Conservation (phyloP, 2,888 invertebrate species). For the Arge pagana region DNA sequence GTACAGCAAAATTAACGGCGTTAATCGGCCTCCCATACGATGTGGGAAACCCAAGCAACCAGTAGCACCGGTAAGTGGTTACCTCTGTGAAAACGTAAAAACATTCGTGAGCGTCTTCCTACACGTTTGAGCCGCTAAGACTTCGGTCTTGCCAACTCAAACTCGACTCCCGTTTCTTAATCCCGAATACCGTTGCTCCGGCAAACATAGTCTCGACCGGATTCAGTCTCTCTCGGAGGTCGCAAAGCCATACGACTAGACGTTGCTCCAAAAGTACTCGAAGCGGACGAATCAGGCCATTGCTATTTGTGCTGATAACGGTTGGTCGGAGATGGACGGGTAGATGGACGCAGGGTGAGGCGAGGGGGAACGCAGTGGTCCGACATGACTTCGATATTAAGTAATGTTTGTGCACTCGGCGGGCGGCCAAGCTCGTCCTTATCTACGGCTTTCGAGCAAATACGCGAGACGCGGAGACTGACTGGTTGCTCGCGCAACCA, state of each 20-base stretch:
- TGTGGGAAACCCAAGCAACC: slow-evolving; percentile 50
- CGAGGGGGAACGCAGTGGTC: slow-evolving; percentile 29
- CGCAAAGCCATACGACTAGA: too few relatives aligned
- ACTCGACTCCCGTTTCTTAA: too few relatives aligned
- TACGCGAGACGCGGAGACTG: slow-evolving; percentile 28
- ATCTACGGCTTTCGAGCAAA: slow-evolving; percentile 48
- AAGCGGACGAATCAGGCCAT: slow-evolving; percentile 44
- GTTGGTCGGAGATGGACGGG: slow-evolving; percentile 30
- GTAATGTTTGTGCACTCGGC: slow-evolving; percentile 49
- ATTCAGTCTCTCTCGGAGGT: too few relatives aligned
- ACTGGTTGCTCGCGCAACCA: neutral
- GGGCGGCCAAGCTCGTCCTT: slow-evolving; percentile 38
- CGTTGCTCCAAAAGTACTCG: too few relatives aligned
- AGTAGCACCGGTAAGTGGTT: slow-evolving; percentile 47
- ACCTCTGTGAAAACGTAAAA: too few relatives aligned
- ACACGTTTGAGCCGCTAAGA: too few relatives aligned
- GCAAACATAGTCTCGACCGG: too few relatives aligned
- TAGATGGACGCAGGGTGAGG: slow-evolving; percentile 24
- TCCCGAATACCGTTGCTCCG: too few relatives aligned
- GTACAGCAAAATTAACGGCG: slow-evolving; percentile 61
- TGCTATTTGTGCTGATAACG: slow-evolving; percentile 50
- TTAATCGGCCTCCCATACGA: slow-evolving; percentile 62
- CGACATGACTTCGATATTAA: slow-evolving; percentile 50
- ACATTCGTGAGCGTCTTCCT: too few relatives aligned
- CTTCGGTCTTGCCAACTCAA: too few relatives aligned